Percentiles rank a stretch among this genome's conserved stretches.
Conservation (phyloP, 1,140 invertebrate genomes). For the Pseudomyrmex dendroicus region DNA sequence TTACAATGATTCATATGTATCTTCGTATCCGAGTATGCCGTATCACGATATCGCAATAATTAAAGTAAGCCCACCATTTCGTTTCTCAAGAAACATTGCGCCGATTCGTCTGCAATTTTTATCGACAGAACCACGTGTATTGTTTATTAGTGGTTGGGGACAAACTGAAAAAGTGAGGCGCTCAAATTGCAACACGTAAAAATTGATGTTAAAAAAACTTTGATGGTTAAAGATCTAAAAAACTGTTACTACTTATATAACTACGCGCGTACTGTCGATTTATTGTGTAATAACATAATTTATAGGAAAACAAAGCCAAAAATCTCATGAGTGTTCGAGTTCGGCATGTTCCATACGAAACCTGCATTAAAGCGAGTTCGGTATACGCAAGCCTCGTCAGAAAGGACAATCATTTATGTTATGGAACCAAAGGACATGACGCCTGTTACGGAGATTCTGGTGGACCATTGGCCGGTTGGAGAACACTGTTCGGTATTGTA, state of each 20-base stretch:
- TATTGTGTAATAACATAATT: not conserved
- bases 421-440: conserved; percentile 65
- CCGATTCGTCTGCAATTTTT: conserved; percentile 55
- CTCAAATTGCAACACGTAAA: not conserved
- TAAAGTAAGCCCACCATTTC: conserved; percentile 61
- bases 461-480: conserved; percentile 65
- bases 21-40: not conserved
- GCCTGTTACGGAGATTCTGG: conserved; percentile 76
- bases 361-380: conserved; percentile 28
- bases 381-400: conserved; percentile 55
- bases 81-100: conserved; percentile 60
- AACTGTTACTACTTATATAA: not conserved
- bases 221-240: not conserved
- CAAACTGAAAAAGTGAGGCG: conserved; percentile 36
- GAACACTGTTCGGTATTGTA: conserved; percentile 73
- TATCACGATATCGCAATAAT: conserved; percentile 70
- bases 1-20: conserved; percentile 40
- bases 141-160: conserved; percentile 74
- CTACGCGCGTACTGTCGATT: not conserved
- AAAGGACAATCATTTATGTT: conserved; percentile 70
- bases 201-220: not conserved
- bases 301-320: conserved; percentile 6
- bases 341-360: conserved; percentile 37
- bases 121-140: conserved; percentile 6
- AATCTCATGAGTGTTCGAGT: conserved; percentile 60